Base-by-base conservation (phyloP, 2,113 vertebrate genomes). In the Sinocyclocheilus rhinocerous region DNA sequence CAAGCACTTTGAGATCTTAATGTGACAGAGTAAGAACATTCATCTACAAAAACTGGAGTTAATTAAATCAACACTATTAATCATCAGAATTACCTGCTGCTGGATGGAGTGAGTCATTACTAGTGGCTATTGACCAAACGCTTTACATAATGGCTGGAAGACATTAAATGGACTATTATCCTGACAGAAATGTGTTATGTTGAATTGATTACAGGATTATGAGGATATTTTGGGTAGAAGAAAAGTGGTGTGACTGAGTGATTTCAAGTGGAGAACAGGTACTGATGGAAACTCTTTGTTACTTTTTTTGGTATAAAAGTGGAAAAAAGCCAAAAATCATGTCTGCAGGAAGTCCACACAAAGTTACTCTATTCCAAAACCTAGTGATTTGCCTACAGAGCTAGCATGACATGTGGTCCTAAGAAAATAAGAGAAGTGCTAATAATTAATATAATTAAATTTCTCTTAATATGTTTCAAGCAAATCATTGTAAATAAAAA, bases 1-100 rank as follows among this genome's bases (percentile, higher is more conserved):
- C 22, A 65, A 26, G 15, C n/a, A 50, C 79, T 65, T 18, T 48
- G 16, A 69, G 18, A 5, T 50, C 24, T 29, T 29, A 29, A 69
- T 69, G 15, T 69, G 24, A 82, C 2, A 50, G 24, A 52, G 45
- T 11, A 45, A 67, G 39, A 22, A 48, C 24, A 26, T 50, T 33
- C 45, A 82, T 65, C 39, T 2, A 48, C 57, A 63, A 59, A 76
- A 48, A 20, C 22, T 65, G 8, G 10, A 33, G 45, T 82, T 50
- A 50, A 81, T 81, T 50, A 81, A 81, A 69, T 26, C 39, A 81
- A 69, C 39, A 81, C n/a, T 45, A 65, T 65, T 81, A 81, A 9
- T 81, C 36, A 65, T 65, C n/a, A 45, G 78, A 81, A 81, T 15
- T 18, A 52, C 63, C 63, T 69, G 63, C 39, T 50, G 9, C 61